Percentiles rank a stretch among this genome's conserved stretches.
Conservation (phyloP, 2,888 invertebrate genomes). For the Diplolepis rosae region DNA sequence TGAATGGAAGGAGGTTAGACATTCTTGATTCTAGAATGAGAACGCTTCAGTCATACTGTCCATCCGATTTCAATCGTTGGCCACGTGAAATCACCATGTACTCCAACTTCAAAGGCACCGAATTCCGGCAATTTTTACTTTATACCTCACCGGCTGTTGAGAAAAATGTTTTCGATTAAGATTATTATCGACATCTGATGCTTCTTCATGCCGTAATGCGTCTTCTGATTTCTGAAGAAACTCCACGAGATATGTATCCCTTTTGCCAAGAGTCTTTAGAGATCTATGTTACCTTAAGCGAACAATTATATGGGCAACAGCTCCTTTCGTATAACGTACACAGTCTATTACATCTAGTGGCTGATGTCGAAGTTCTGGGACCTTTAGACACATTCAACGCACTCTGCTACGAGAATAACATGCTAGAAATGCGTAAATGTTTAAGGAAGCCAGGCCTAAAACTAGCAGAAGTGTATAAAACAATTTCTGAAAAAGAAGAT, state of each 20-base stretch:
- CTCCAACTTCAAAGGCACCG: not conserved
- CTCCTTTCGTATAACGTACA: not conserved
- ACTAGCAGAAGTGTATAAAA: conserved; percentile 22
- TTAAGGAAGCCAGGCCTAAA: conserved; percentile 4
- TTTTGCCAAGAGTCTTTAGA: conserved; percentile 14
- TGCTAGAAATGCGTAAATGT: not conserved
- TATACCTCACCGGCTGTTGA: not conserved
- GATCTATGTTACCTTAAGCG: not conserved
- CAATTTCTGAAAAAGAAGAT: conserved; percentile 4
- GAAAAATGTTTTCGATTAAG: conserved; percentile 11
- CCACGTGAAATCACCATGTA: conserved; percentile 1
- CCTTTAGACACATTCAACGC: conserved; percentile 12
- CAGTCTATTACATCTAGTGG: not conserved
- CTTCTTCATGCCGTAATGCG: conserved; percentile 33
- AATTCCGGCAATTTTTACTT: not conserved
- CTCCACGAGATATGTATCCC: conserved; percentile 15
- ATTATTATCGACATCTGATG: conserved; percentile 33
- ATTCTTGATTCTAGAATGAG: conserved; percentile 29
- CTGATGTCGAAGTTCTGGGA: not conserved
- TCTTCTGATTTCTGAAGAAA: conserved; percentile 25
- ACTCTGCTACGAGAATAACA: conserved; percentile 30
- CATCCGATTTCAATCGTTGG: not conserved
- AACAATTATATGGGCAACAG: not conserved
- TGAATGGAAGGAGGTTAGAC: not conserved
- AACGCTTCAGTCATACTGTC: not conserved